phyloP scores from a whole-genome alignment of 1,140 invertebrate genomes.

The Drosophila varians region DNA sequence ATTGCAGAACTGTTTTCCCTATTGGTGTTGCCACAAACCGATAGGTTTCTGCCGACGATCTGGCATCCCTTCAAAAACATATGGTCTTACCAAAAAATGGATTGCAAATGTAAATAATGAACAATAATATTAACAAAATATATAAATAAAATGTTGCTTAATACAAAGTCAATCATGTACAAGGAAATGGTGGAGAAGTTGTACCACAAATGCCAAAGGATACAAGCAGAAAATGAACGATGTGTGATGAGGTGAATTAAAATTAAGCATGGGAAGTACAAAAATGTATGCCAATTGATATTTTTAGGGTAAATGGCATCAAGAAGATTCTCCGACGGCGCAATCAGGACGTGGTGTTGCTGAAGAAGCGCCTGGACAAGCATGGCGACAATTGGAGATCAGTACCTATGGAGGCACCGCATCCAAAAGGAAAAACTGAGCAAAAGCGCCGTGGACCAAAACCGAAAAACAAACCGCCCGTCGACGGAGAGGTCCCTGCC shows the following conservation, averaged over 20 bases:
- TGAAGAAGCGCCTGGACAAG: conserved; percentile 70
- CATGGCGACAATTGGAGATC: conserved; percentile 75
- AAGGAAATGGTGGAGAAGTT: conserved; percentile 71
- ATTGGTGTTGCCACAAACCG: not conserved
- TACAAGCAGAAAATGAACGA: conserved; percentile 78
- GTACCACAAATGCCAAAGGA: conserved; percentile 63
- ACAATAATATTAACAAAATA: conserved; percentile 1
- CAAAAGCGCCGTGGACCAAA: conserved; percentile 76
- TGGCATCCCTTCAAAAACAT: not conserved
- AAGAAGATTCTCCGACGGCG: conserved; percentile 71
- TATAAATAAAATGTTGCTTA: conserved; percentile 40
- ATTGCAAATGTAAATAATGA: not conserved
- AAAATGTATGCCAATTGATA: not conserved
- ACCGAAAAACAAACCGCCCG: conserved; percentile 58
- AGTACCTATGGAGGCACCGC: conserved; percentile 71
- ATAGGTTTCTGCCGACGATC: not conserved
- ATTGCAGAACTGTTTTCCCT: conserved; percentile 2
- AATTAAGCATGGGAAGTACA: not conserved
- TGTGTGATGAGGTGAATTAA: conserved; percentile 66
- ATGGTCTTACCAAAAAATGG: not conserved
- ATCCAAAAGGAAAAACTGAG: conserved; percentile 76
- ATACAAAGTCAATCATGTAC: conserved; percentile 57
- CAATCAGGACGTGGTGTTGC: conserved; percentile 60
- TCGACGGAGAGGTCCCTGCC: conserved; percentile 8
- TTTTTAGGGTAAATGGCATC: conserved; percentile 64